Conservation (phyloP, 92 coral and sea anemone species). For the Palythoa caribaeorum region DNA sequence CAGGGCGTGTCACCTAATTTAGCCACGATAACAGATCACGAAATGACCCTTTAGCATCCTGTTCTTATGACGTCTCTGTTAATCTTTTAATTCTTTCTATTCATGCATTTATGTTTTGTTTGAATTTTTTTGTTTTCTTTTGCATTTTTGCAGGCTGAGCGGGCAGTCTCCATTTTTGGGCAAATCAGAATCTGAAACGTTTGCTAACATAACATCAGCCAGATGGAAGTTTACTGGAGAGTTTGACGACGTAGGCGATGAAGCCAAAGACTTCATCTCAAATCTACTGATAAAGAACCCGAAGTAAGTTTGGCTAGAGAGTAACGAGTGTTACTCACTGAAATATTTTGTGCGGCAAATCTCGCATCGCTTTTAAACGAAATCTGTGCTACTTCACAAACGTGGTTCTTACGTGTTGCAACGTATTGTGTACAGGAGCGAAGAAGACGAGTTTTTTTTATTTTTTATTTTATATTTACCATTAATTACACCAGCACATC, state of each 20-base stretch:
- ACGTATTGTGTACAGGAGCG: too few species aligned
- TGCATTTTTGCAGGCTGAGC: slow-evolving; percentile 65
- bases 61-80: not conserved
- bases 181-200: slow-evolving; percentile 83
- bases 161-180: slow-evolving; percentile 94
- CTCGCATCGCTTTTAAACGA: too few species aligned
- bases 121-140: not conserved
- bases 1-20: too few species aligned
- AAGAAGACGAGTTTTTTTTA: too few species aligned
- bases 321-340: too few species aligned
- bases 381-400: too few species aligned
- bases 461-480: too few species aligned
- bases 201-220: slow-evolving; percentile 82
- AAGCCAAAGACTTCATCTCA: slow-evolving; percentile 86
- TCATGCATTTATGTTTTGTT: not conserved
- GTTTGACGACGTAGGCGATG: slow-evolving; percentile 88
- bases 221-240: slow-evolving; percentile 87
- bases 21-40: too few species aligned
- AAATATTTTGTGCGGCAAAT: too few species aligned
- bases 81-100: not conserved
- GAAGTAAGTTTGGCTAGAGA: slow-evolving; percentile 64
- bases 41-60: too few species aligned
- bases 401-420: too few species aligned
- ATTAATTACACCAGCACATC: too few species aligned
- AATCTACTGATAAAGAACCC: slow-evolving; percentile 83